Evolutionary conservation across 2,888 invertebrate genomes (phyloP).

Genomic region (Lymantria monacha): DNA sequence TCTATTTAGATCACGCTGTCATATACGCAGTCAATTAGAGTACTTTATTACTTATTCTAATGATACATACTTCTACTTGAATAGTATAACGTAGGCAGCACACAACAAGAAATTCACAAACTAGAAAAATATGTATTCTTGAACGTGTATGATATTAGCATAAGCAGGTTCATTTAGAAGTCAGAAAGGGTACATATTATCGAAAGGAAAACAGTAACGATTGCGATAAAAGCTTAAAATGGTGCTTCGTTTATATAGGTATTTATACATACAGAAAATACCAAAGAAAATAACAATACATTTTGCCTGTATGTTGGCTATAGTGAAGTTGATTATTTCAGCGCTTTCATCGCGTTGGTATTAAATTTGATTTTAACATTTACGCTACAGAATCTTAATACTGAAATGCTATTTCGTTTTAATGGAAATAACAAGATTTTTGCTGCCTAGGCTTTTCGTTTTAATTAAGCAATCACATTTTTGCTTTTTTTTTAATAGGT

Average conservation of each 20-base stretch:
- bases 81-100: too few species aligned
- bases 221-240: constrained; percentile 19
- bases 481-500: not conserved
- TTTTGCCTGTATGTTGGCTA: constrained; percentile 1
- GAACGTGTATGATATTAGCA: not conserved
- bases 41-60: too few species aligned
- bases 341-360: not conserved
- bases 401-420: constrained; percentile 4
- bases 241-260: constrained; percentile 8
- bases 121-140: too few species aligned
- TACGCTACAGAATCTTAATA: constrained; percentile 1
- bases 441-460: not conserved
- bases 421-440: constrained; percentile 4
- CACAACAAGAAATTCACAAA: too few species aligned
- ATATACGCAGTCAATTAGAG: too few species aligned
- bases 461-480: not conserved
- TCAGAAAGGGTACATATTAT: constrained; percentile 3
- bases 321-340: constrained; percentile 15
- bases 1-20: too few species aligned
- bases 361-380: constrained; percentile 7
- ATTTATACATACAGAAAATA: constrained; percentile 5
- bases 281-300: constrained; percentile 24
- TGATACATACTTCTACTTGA: too few species aligned
- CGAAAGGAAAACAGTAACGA: constrained; percentile 13
- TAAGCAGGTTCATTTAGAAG: constrained; percentile 10